Conservation (phyloP, 64 coral and sea anemone species). For the Acropora yongei region DNA sequence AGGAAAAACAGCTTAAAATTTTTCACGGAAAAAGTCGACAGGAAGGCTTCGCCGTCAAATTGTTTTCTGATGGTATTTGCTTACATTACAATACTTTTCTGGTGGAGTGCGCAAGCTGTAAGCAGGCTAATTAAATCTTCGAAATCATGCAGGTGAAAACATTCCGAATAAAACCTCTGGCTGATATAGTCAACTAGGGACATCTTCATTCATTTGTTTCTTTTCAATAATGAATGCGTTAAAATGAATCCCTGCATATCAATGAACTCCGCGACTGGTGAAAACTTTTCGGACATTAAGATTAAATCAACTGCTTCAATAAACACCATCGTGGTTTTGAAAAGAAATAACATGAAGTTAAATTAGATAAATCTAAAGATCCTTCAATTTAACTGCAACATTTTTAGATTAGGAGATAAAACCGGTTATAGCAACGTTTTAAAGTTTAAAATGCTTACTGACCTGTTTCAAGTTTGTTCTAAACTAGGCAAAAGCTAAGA, state of each 20-base stretch:
- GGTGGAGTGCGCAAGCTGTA: background rate
- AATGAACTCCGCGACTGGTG: constrained; percentile 19
- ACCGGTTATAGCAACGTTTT: background rate
- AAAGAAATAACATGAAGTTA: too few relatives aligned
- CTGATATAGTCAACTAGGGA: background rate
- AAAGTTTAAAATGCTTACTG: constrained; percentile 19
- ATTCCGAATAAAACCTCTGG: too few relatives aligned
- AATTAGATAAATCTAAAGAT: too few relatives aligned
- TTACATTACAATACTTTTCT: background rate
- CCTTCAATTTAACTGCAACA: background rate
- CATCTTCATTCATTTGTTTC: constrained; percentile 28
- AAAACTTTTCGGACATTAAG: background rate
- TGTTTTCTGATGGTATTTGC: background rate
- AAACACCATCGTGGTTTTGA: background rate
- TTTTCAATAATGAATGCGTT: constrained; percentile 58
- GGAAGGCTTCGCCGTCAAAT: background rate
- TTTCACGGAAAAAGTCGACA: background rate
- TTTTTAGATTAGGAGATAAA: background rate
- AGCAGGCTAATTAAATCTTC: background rate
- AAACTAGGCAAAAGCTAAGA: too few relatives aligned
- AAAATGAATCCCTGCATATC: constrained; percentile 27
- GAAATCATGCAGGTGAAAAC: constrained; percentile 21
- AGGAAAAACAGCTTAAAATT: background rate
- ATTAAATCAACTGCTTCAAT: constrained; percentile 2
- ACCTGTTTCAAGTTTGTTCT: background rate